Evolutionary conservation across 2,888 invertebrate genomes (phyloP).

Genomic region (Julus scanicus): DNA sequence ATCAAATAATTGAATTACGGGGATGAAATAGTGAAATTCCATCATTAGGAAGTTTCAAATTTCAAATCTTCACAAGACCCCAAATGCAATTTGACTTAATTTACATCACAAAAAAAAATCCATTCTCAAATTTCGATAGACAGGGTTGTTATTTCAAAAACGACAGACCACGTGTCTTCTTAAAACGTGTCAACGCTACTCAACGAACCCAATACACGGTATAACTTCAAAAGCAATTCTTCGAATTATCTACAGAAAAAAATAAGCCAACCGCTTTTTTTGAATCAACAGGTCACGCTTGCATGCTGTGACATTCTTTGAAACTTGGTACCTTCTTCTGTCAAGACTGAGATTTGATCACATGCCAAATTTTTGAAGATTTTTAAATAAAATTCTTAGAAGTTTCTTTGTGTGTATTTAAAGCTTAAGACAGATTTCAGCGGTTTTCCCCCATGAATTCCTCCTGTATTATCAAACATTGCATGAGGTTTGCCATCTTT

Average conservation of each 20-base stretch:
- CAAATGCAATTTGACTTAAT: neutral
- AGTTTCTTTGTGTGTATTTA: neutral
- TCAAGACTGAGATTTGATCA: neutral
- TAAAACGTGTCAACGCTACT: neutral
- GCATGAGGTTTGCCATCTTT: too few relatives aligned
- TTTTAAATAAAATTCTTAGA: neutral
- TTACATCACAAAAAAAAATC: neutral
- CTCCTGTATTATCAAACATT: neutral
- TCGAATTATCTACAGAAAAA: neutral
- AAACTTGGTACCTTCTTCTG: neutral
- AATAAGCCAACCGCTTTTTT: neutral
- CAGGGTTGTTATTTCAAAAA: too few relatives aligned
- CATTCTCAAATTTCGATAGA: neutral
- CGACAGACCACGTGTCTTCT: too few relatives aligned
- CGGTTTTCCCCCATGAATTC: neutral
- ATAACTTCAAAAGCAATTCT: conserved; percentile 9
- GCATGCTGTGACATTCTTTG: neutral
- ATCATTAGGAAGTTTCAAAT: neutral
- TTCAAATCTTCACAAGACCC: neutral
- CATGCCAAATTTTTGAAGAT: neutral
- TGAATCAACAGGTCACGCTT: neutral
- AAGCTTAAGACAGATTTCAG: too few relatives aligned
- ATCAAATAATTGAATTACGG: too few relatives aligned
- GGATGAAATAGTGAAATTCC: too few relatives aligned
- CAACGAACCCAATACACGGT: conserved; percentile 1